Conservation (phyloP, 1,140 invertebrate genomes). For the Episyrphus balteatus region DNA sequence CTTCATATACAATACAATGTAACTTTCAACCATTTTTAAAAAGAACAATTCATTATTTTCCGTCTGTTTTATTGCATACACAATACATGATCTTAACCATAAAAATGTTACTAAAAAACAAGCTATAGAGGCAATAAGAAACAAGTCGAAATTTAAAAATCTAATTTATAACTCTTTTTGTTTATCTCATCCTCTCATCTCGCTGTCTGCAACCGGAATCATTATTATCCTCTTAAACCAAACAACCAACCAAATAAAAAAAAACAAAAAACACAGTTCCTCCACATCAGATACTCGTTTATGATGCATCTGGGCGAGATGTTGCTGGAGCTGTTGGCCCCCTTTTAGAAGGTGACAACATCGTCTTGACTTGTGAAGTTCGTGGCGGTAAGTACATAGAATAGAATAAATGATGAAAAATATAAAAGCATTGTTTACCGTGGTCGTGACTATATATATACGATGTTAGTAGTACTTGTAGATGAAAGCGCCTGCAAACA, state of each 20-base stretch:
- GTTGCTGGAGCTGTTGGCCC: constrained; percentile 68
- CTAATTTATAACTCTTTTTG: not conserved
- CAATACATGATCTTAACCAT: too few relatives aligned
- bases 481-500: not conserved
- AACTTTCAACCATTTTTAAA: too few relatives aligned
- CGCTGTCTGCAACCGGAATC: not conserved
- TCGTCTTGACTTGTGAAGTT: constrained; percentile 77
- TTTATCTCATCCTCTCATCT: not conserved
- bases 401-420: not conserved
- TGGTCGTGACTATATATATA: not conserved
- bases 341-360: constrained; percentile 67
- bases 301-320: constrained; percentile 66
- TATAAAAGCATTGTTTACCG: constrained; percentile 10
- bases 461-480: not conserved
- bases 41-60: too few relatives aligned
- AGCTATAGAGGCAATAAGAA: too few relatives aligned
- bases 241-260: constrained; percentile 5
- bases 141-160: not conserved
- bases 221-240: not conserved
- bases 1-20: too few relatives aligned
- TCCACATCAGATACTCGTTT: constrained; percentile 71
- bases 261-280: constrained; percentile 50
- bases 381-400: constrained; percentile 72
- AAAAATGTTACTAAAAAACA: too few relatives aligned
- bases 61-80: too few relatives aligned